A percentile compares a stretch with the other conserved stretches of the same genome.
Conservation (phyloP, 2,888 invertebrate species). For the Dendrolimus pini region DNA sequence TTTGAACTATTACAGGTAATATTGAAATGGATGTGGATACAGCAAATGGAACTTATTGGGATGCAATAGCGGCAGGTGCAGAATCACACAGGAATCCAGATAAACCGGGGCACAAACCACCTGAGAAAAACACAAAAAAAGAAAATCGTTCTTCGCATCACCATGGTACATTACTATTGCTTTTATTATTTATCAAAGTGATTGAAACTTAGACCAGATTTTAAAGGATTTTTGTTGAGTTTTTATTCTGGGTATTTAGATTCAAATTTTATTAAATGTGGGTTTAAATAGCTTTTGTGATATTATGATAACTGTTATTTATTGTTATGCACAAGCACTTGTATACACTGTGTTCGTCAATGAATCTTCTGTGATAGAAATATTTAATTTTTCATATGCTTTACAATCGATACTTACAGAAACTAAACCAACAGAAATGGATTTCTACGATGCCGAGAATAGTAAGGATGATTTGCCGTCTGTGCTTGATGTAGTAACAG, state of each 20-base stretch:
- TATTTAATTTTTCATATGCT: too few relatives aligned
- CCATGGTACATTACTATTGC: background rate
- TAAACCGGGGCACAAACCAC: slow-evolving; percentile 13
- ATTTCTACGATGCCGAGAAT: slow-evolving; percentile 57
- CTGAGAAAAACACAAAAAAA: slow-evolving; percentile 9
- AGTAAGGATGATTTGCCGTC: slow-evolving; percentile 36
- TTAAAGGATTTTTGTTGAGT: too few relatives aligned
- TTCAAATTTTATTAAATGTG: too few relatives aligned
- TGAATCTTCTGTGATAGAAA: too few relatives aligned
- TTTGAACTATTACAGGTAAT: slow-evolving; percentile 36
- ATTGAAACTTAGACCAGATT: too few relatives aligned
- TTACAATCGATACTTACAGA: slow-evolving; percentile 41
- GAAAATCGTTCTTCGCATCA: background rate
- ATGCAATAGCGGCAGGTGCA: slow-evolving; percentile 28
- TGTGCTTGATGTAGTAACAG: slow-evolving; percentile 30
- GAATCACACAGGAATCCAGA: slow-evolving; percentile 15
- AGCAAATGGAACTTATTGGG: slow-evolving; percentile 45
- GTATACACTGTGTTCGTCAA: slow-evolving; percentile 12
- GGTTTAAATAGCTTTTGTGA: too few relatives aligned
- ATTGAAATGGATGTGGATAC: slow-evolving; percentile 27
- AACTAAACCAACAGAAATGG: slow-evolving; percentile 62
- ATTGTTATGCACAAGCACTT: slow-evolving; percentile 11
- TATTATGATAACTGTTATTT: background rate
- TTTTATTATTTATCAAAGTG: too few relatives aligned
- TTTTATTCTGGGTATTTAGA: too few relatives aligned